These are phyloP conservation scores for Digitonthophagus gazella DNA, from an alignment of 2,888 invertebrate genomes.

Conservation along the genomic window DNA sequence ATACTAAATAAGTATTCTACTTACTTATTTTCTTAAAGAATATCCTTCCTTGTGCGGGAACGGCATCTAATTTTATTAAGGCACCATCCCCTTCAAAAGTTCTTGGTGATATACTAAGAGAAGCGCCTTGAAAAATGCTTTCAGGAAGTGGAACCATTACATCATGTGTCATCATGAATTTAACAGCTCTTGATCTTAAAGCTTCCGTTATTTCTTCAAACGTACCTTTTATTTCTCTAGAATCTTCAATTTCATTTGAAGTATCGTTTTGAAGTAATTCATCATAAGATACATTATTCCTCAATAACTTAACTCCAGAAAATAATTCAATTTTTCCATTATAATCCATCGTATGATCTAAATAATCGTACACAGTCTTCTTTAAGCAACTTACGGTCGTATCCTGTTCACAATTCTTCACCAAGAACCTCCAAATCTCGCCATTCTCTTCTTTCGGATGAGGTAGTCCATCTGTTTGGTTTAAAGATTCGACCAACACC, in stretches of 20 bases:
- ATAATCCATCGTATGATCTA: conserved; percentile 65
- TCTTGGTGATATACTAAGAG: conserved; percentile 70
- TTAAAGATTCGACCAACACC: conserved; percentile 36
- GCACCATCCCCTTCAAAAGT: conserved; percentile 72
- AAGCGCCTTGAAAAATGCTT: conserved; percentile 70
- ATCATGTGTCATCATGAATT: conserved; percentile 77
- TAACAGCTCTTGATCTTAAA: conserved; percentile 61
- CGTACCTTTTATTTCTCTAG: conserved; percentile 54
- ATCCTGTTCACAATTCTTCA: conserved; percentile 68
- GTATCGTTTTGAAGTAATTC: conserved; percentile 30
- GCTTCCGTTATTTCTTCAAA: conserved; percentile 73
- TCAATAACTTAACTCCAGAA: conserved; percentile 57
- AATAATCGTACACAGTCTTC: conserved; percentile 71
- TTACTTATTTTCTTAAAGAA: conserved; percentile 71
- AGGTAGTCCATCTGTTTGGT: conserved; percentile 44
- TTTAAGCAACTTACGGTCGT: conserved; percentile 70
- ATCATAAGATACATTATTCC: conserved; percentile 39
- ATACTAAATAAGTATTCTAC: conserved; percentile 40
- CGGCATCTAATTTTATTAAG: conserved; percentile 69
- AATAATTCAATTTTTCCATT: conserved; percentile 44
- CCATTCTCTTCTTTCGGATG: conserved; percentile 49
- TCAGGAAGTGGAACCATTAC: conserved; percentile 71
- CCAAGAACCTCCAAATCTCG: conserved; percentile 69
- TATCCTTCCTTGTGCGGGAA: conserved; percentile 56
- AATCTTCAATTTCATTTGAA: conserved; percentile 49